phyloP scores from a whole-genome alignment of 2,888 invertebrate species.

The Scaptomyza flava region DNA sequence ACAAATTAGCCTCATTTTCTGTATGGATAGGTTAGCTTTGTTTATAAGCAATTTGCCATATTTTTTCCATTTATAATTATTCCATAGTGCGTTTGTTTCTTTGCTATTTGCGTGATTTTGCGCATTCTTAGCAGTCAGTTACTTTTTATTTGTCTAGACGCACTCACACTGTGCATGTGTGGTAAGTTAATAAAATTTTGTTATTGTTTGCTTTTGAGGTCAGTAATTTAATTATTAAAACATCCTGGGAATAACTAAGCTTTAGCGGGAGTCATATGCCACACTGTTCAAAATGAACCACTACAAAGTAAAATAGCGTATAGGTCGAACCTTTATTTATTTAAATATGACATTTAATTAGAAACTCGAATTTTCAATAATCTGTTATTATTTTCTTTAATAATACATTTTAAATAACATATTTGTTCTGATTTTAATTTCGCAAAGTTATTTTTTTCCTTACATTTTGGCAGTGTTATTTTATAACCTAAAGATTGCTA shows the following conservation, averaged over 20 bases:
- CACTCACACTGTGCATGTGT: background rate
- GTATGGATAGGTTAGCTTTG: constrained; percentile 6
- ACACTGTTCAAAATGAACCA: background rate
- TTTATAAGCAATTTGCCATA: constrained; percentile 22
- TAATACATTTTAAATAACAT: too few relatives aligned
- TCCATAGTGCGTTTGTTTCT: constrained; percentile 39
- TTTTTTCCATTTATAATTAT: constrained; percentile 38
- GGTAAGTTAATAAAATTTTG: constrained; percentile 3
- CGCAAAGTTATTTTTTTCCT: too few relatives aligned
- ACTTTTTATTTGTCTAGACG: constrained; percentile 47
- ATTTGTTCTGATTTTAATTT: too few relatives aligned
- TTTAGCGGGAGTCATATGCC: background rate
- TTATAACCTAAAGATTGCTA: too few relatives aligned
- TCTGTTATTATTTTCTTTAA: too few relatives aligned
- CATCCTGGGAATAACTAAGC: constrained; percentile 1
- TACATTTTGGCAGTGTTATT: too few relatives aligned
- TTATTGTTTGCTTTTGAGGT: constrained; percentile 24
- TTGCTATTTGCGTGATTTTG: constrained; percentile 38
- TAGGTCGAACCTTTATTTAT: too few relatives aligned
- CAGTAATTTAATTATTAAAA: constrained; percentile 23
- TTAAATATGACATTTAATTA: too few relatives aligned
- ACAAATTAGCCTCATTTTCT: constrained; percentile 27
- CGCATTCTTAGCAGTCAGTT: constrained; percentile 36
- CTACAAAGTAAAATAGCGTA: too few relatives aligned
- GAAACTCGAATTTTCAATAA: too few relatives aligned